Conservation (phyloP, 1,140 invertebrate species). For the honey bee (Apis mellifera) region DNA sequence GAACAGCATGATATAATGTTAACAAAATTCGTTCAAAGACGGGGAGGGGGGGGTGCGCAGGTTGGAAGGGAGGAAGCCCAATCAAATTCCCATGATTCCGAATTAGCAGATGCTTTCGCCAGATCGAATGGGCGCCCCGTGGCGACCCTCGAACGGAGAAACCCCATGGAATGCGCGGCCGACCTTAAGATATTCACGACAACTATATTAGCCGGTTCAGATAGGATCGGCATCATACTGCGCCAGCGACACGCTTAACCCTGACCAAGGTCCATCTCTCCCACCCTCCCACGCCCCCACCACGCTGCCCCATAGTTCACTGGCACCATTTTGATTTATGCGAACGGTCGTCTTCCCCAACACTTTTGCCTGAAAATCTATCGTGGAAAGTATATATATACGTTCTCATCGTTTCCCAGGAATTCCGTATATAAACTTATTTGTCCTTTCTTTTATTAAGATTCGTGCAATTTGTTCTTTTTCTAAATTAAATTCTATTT, state of each 20-base stretch:
- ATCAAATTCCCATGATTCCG: conserved; percentile 82
- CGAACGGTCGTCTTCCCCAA: conserved; percentile 32
- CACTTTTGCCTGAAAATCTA: conserved; percentile 36
- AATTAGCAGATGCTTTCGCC: conserved; percentile 82
- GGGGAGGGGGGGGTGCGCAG: not conserved
- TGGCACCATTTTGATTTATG: conserved; percentile 41
- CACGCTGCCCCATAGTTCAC: not conserved
- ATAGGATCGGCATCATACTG: conserved; percentile 81
- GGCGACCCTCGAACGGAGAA: conserved; percentile 76
- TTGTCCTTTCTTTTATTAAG: no score
- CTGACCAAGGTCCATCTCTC: conserved; percentile 58
- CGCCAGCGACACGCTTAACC: conserved; percentile 75
- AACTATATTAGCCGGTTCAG: conserved; percentile 81
- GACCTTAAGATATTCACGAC: conserved; percentile 81
- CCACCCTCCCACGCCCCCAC: not conserved
- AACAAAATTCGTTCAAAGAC: not conserved
- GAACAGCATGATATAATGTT: not conserved
- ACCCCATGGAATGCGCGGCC: conserved; percentile 76
- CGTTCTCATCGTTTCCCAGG: not conserved
- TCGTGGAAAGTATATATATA: not conserved
- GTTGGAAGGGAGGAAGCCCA: conserved; percentile 65
- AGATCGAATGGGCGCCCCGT: conserved; percentile 80
- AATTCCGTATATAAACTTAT: no score
- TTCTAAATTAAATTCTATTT: not conserved
- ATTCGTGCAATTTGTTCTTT: no score